Conservation (phyloP, 2,888 invertebrate species). For the Xylota segnis region DNA sequence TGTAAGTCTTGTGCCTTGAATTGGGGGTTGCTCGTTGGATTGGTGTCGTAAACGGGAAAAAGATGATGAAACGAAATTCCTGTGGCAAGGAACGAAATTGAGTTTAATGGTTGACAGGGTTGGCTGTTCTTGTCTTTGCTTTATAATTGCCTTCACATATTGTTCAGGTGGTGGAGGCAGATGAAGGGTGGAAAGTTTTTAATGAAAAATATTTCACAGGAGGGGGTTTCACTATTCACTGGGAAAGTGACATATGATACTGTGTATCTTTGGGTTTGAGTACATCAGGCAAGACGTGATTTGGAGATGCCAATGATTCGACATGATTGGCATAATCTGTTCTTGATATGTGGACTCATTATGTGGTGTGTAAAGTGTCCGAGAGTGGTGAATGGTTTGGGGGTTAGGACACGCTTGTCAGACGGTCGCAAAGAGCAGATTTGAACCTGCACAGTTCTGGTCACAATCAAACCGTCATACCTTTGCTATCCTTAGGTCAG, state of each 20-base stretch:
- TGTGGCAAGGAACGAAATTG: slow-evolving; percentile 49
- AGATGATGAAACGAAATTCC: slow-evolving; percentile 74
- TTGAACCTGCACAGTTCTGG: too few species aligned
- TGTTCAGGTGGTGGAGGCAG: background rate
- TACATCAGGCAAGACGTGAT: too few species aligned
- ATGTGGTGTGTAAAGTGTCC: too few species aligned
- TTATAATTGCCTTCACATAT: slow-evolving; percentile 35
- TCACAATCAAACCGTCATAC: too few species aligned
- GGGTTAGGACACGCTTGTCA: too few species aligned
- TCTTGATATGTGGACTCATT: too few species aligned
- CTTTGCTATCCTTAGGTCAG: too few species aligned
- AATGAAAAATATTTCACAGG: slow-evolving; percentile 62
- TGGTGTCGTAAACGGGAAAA: slow-evolving; percentile 69
- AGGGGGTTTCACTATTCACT: slow-evolving; percentile 21
- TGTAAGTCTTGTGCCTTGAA: slow-evolving; percentile 21
- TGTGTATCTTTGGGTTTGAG: background rate
- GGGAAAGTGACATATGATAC: slow-evolving; percentile 45
- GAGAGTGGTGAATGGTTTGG: too few species aligned
- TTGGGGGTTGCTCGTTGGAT: slow-evolving; percentile 46
- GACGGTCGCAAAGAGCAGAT: too few species aligned
- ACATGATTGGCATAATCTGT: too few species aligned
- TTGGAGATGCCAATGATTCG: too few species aligned
- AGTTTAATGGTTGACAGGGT: slow-evolving; percentile 19
- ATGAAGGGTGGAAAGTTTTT: slow-evolving; percentile 43
- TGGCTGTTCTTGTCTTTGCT: background rate